Percentiles rank a stretch among this genome's conserved stretches.
phyloP scores from a whole-genome alignment of 2,797 vertebrate species.

The Macropodus opercularis region DNA sequence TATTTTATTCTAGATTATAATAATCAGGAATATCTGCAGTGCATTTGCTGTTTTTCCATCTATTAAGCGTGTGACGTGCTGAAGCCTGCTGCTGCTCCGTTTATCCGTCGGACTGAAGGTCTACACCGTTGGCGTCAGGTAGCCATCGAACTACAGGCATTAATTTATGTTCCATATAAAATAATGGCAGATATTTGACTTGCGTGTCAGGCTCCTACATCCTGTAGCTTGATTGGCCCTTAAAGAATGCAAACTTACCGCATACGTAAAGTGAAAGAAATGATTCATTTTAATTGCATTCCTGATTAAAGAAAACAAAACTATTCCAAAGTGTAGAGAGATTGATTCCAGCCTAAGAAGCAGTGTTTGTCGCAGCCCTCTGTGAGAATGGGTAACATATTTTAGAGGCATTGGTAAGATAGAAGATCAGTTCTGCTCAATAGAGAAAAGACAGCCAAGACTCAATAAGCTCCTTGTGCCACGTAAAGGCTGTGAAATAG shows the following conservation, averaged over 20 bases:
- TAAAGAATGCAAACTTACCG: not conserved
- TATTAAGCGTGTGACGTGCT: slow-evolving; percentile 1
- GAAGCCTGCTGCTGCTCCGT: not conserved
- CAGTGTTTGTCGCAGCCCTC: not conserved
- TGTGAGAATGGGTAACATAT: not conserved
- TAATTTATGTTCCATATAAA: slow-evolving; percentile 4
- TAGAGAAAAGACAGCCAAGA: slow-evolving; percentile 9
- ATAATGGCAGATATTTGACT: not conserved
- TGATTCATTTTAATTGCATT: not conserved
- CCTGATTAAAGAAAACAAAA: not conserved
- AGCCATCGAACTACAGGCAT: slow-evolving; percentile 1
- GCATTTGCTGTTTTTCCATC: not conserved
- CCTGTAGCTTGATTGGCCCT: not conserved
- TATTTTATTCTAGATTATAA: not conserved
- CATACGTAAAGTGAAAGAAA: not conserved
- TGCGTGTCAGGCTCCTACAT: not conserved
- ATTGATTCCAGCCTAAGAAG: not conserved
- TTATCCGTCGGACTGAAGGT: slow-evolving; percentile 8
- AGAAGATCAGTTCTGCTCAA: slow-evolving; percentile 3
- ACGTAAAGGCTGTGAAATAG: slow-evolving; percentile 4
- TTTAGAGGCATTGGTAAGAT: not conserved
- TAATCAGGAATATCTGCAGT: not conserved
- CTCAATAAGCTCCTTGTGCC: slow-evolving; percentile 17
- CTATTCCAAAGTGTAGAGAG: not conserved
- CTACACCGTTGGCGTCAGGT: not conserved